phyloP scores from a whole-genome alignment of 2,113 vertebrate genomes.

The Alexandromys fortis region DNA sequence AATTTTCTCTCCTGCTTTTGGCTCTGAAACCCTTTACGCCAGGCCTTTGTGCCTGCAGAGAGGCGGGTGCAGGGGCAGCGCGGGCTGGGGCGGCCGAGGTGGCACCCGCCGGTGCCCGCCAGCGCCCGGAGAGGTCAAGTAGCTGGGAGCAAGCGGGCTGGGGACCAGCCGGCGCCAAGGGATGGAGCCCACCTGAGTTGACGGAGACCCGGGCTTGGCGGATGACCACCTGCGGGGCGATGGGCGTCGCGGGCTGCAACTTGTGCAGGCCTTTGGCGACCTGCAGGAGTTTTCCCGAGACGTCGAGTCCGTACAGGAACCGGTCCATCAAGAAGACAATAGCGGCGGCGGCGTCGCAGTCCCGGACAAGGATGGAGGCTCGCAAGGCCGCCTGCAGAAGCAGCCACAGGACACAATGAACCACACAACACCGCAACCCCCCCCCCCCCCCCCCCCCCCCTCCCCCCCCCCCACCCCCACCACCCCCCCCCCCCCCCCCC shows the following conservation, averaged over 20 bases:
- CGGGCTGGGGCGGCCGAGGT: constrained; percentile 55
- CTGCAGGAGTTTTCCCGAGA: constrained; percentile 89
- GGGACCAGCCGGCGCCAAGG: not conserved
- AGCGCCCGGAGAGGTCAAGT: constrained; percentile 75
- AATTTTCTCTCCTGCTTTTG: constrained; percentile 87
- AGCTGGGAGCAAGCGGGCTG: not conserved
- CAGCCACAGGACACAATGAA: not conserved
- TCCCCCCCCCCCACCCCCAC: too few species aligned
- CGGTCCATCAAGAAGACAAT: constrained; percentile 92
- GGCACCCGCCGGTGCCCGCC: constrained; percentile 73
- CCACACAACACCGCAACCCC: too few species aligned
- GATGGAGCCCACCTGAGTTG: constrained; percentile 88
- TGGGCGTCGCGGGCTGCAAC: constrained; percentile 84
- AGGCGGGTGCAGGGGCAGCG: constrained; percentile 71
- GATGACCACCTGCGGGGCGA: constrained; percentile 95
- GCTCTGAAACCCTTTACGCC: constrained; percentile 84
- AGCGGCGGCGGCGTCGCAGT: constrained; percentile 85
- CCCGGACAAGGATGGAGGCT: constrained; percentile 86
- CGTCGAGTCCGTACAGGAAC: constrained; percentile 93
- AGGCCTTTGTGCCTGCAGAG: constrained; percentile 84
- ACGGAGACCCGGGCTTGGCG: constrained; percentile 92
- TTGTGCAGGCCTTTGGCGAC: constrained; percentile 90
- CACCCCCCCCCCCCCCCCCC: too few species aligned
- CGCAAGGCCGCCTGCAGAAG: constrained; percentile 87
- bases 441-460: not conserved